A percentile compares a stretch with the other conserved stretches of the same genome.
Evolutionary conservation across 2,888 invertebrate species (phyloP).

Genomic region (Pollenia amentaria): DNA sequence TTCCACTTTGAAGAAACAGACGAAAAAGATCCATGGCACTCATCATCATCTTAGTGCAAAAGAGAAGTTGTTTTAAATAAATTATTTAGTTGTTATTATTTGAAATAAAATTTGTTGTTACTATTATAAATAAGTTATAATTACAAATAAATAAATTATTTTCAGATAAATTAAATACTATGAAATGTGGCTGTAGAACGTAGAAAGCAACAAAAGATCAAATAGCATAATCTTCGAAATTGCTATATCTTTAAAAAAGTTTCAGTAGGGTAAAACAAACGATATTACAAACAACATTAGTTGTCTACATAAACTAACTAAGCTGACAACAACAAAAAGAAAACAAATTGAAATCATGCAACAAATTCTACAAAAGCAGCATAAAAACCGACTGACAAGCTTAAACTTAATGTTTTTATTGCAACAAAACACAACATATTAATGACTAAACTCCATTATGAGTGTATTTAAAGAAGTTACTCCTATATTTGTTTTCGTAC

Average conservation of each 20-base stretch:
- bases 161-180: too few relatives aligned
- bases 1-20: too few relatives aligned
- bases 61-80: too few relatives aligned
- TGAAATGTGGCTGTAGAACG: too few relatives aligned
- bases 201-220: background rate
- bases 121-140: too few relatives aligned
- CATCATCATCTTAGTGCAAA: too few relatives aligned
- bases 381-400: conserved; percentile 49
- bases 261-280: conserved; percentile 24
- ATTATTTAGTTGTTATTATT: too few relatives aligned
- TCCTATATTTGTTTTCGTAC: conserved; percentile 29
- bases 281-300: conserved; percentile 52
- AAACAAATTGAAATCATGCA: conserved; percentile 72
- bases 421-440: conserved; percentile 48
- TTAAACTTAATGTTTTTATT: conserved; percentile 37
- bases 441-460: conserved; percentile 36
- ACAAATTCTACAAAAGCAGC: conserved; percentile 51
- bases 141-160: too few relatives aligned
- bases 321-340: conserved; percentile 42
- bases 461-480: conserved; percentile 6
- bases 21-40: too few relatives aligned
- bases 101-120: too few relatives aligned
- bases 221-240: background rate
- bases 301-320: conserved; percentile 59
- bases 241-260: background rate